phyloP scores from a whole-genome alignment of 2,888 invertebrate species.

The Cosmia trapezina region DNA sequence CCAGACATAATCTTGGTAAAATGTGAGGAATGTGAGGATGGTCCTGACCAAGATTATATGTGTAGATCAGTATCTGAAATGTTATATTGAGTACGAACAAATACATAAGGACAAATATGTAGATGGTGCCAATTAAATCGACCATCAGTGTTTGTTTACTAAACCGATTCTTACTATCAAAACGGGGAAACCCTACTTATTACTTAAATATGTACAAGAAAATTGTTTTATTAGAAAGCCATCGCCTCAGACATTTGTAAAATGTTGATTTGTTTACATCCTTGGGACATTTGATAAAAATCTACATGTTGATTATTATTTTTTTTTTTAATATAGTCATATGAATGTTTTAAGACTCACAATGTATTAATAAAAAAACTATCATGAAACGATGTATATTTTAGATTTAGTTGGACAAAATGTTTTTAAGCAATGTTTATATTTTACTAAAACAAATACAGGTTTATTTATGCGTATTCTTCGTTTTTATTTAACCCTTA shows the following conservation, averaged over 20 bases:
- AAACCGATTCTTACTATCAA: background rate
- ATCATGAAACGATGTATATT: constrained; percentile 51
- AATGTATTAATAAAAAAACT: constrained; percentile 6
- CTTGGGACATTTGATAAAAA: background rate
- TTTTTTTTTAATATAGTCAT: constrained; percentile 4
- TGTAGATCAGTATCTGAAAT: no score
- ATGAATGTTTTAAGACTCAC: constrained; percentile 21
- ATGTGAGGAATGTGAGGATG: no score
- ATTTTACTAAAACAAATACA: constrained; percentile 72
- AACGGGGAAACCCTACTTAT: background rate
- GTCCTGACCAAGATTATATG: background rate
- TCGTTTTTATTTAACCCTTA: constrained; percentile 5
- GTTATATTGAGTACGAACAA: no score
- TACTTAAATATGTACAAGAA: no score
- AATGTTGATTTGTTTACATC: constrained; percentile 1
- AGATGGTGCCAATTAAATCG: background rate
- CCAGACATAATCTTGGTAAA: no score
- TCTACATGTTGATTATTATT: constrained; percentile 15
- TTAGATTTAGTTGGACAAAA: constrained; percentile 59
- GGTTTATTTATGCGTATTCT: constrained; percentile 67
- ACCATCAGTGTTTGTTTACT: constrained; percentile 8
- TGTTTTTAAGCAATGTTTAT: constrained; percentile 67
- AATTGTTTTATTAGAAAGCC: background rate
- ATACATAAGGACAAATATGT: background rate
- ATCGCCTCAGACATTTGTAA: background rate